Percentiles rank a stretch among this genome's conserved stretches.
These are phyloP conservation scores for Archivesica marissinica DNA, from an alignment of 1,140 invertebrate genomes.

Conservation along the genomic window DNA sequence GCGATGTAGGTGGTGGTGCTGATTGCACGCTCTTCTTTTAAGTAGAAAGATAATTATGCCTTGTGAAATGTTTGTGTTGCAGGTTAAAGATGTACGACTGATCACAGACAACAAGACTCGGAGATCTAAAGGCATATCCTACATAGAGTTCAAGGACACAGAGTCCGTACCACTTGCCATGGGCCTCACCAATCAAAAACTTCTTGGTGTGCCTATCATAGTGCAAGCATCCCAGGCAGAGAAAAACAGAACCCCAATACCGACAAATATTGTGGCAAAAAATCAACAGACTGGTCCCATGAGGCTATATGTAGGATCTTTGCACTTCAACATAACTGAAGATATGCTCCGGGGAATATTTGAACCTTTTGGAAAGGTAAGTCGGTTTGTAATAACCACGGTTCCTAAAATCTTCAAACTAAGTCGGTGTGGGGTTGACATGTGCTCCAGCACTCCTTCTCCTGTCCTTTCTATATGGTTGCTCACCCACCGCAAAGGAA, in stretches of 20 bases:
- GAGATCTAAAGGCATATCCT: constrained; percentile 99
- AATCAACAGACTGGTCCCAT: constrained; percentile 91
- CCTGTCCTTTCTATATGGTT: too few relatives aligned
- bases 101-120: constrained; percentile 99
- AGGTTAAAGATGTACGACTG: constrained; percentile 96
- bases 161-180: constrained; percentile 99
- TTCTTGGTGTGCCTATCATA: constrained; percentile 98
- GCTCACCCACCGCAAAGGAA: too few relatives aligned
- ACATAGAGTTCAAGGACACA: constrained; percentile 99
- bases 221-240: constrained; percentile 99
- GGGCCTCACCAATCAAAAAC: constrained; percentile 97
- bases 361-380: constrained; percentile 97
- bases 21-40: too few relatives aligned
- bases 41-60: too few relatives aligned
- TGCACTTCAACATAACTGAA: constrained; percentile 99
- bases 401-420: too few relatives aligned
- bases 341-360: constrained; percentile 99
- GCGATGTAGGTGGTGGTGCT: too few relatives aligned
- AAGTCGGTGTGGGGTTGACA: too few relatives aligned
- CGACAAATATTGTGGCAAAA: constrained; percentile 78
- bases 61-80: constrained; percentile 52
- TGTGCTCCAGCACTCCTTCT: too few relatives aligned
- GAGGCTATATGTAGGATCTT: constrained; percentile 97
- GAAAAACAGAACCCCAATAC: constrained; percentile 94
- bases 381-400: too few relatives aligned